A percentile compares a stretch with the other conserved stretches of the same genome.
Conservation (phyloP, 2,113 vertebrate genomes). For the Ciconia boyciana region DNA sequence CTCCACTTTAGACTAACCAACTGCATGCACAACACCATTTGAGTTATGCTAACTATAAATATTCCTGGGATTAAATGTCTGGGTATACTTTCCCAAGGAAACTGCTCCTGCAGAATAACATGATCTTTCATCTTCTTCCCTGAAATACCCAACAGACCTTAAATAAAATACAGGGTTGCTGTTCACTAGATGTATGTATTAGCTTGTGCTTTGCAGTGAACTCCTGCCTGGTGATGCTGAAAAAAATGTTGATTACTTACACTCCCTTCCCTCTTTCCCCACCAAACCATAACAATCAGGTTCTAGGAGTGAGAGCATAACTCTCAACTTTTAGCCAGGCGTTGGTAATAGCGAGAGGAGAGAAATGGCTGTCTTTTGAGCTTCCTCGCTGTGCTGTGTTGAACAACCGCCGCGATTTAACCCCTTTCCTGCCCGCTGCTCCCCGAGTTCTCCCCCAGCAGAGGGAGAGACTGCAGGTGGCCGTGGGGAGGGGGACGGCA, state of each 20-base stretch:
- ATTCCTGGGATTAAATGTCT: constrained; percentile 15
- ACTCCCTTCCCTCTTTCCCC: neutral
- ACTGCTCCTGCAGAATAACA: constrained; percentile 10
- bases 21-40: constrained; percentile 63
- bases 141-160: neutral
- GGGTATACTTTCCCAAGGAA: neutral
- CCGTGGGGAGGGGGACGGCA: neutral
- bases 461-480: neutral
- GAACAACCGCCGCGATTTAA: neutral
- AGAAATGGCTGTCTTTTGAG: neutral
- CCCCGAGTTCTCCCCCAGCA: neutral
- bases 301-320: neutral
- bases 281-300: neutral
- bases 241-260: neutral
- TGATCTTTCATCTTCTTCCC: neutral
- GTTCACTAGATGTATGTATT: neutral
- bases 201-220: neutral
- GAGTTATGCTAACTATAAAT: constrained; percentile 52
- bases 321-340: neutral
- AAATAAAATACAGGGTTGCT: constrained; percentile 26
- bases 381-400: neutral
- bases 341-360: neutral
- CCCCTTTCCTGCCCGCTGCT: neutral
- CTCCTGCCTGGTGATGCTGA: neutral
- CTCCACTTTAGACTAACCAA: constrained; percentile 64